A percentile compares a stretch with the other conserved stretches of the same genome.
Evolutionary conservation across 2,797 vertebrate genomes (phyloP).

Genomic region (Champsocephalus esox): DNA sequence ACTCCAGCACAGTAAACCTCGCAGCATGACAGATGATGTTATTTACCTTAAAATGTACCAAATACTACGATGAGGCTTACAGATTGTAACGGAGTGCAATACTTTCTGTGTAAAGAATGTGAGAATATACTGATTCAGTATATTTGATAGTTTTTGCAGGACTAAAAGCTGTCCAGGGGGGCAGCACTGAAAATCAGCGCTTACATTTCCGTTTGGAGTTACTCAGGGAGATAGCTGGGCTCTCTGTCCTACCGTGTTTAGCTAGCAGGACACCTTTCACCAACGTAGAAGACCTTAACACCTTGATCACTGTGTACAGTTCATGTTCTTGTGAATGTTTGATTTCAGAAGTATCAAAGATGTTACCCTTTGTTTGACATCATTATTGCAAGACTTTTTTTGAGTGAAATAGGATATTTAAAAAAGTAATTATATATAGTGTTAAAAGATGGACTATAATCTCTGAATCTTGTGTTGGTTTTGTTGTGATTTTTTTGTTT

Average conservation of each 20-base stretch:
- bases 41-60: slow-evolving; percentile 51
- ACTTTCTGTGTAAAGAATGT: slow-evolving; percentile 64
- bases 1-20: slow-evolving; percentile 72
- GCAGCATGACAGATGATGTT: slow-evolving; percentile 34
- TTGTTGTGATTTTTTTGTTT: slow-evolving; percentile 84
- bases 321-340: slow-evolving; percentile 89
- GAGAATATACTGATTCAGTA: slow-evolving; percentile 44
- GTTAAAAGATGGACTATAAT: slow-evolving; percentile 80
- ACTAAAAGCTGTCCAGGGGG: slow-evolving; percentile 50
- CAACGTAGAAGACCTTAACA: slow-evolving; percentile 84
- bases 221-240: slow-evolving; percentile 89
- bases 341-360: slow-evolving; percentile 85
- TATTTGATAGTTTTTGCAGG: slow-evolving; percentile 39
- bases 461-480: slow-evolving; percentile 82
- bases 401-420: slow-evolving; percentile 75
- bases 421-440: slow-evolving; percentile 54
- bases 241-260: slow-evolving; percentile 81
- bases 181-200: slow-evolving; percentile 60
- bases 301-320: slow-evolving; percentile 91
- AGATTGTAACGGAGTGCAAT: slow-evolving; percentile 77
- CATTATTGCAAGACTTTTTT: slow-evolving; percentile 69
- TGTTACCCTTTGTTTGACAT: slow-evolving; percentile 79
- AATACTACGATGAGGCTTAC: slow-evolving; percentile 52
- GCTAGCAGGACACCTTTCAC: slow-evolving; percentile 82
- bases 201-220: slow-evolving; percentile 68